Evolutionary conservation across 2,113 vertebrate genomes (phyloP).

Genomic region (Hippocampus mohnikei): DNA sequence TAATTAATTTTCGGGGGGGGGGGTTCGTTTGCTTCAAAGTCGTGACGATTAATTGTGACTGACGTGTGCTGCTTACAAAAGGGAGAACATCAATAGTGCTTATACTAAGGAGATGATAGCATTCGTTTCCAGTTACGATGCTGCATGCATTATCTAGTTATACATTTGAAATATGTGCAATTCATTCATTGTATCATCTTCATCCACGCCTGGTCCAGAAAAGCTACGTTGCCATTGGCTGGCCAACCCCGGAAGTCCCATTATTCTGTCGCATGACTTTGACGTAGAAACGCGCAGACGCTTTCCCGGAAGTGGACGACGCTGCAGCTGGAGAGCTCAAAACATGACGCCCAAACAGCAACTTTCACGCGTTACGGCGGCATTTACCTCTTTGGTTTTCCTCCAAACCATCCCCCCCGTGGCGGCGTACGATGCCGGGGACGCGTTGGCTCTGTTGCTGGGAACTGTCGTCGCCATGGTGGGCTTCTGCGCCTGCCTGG

Average conservation of each 20-base stretch:
- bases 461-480: slow-evolving; percentile 74
- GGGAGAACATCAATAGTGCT: not conserved
- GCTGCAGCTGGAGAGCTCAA: slow-evolving; percentile 29
- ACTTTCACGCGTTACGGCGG: slow-evolving; percentile 29
- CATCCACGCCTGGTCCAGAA: not conserved
- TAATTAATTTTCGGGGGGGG: slow-evolving; percentile 64
- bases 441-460: slow-evolving; percentile 81
- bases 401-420: slow-evolving; percentile 69
- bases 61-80: slow-evolving; percentile 11
- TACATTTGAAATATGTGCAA: too few relatives aligned
- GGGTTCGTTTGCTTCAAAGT: slow-evolving; percentile 11
- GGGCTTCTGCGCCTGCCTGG: slow-evolving; percentile 85
- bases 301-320: slow-evolving; percentile 42
- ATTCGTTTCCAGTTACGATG: not conserved
- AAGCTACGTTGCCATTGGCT: slow-evolving; percentile 52
- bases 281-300: slow-evolving; percentile 30
- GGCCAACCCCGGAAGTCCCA: slow-evolving; percentile 49
- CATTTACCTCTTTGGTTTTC: slow-evolving; percentile 56
- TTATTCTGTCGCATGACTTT: slow-evolving; percentile 46
- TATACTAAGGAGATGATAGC: too few relatives aligned
- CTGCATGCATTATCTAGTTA: too few relatives aligned
- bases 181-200: too few relatives aligned
- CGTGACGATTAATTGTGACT: slow-evolving; percentile 39
- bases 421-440: slow-evolving; percentile 84
- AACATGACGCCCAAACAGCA: slow-evolving; percentile 73